Evolutionary conservation across 2,113 vertebrate species (phyloP), one percentile per base, ranked within the genome.

Genomic region (Catharus fuscescens): DNA sequence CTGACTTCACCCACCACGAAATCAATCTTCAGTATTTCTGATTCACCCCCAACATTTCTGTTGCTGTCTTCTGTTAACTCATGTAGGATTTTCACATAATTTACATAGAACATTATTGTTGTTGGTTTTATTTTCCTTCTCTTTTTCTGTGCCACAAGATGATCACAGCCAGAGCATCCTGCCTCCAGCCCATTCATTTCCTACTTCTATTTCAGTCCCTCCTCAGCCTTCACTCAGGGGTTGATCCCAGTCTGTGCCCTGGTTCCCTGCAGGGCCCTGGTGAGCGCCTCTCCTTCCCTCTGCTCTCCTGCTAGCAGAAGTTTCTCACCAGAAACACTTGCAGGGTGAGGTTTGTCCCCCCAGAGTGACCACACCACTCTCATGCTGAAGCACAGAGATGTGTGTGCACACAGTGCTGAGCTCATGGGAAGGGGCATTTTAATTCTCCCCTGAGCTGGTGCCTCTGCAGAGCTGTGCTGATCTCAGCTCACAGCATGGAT

Each of bases 1-100:
- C 12, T 29, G 54, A 21, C 17, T 80, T 67, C 4, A 47, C 18
- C 65, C 52, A 26, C 31, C 32, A 11, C 1, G 0, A 86, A 38
- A 38, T 23, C 50, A 12, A 28, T 20, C 45, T 32, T 9, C 6
- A 34, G 20, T 8, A 31, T 52, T 88, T n/a, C 67, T 70, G 32
- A 66, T 54, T 29, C 21, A 54, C 12, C 7, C 38, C 48, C 6
- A 29, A 10, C 82, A 31, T 32, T n/a, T 25, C 4, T 28, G 14
- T 26, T 54, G 5, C 44, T 57, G 4, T 60, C 9, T 31, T 66
- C 52, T 70, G 13, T 32, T 59, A n/a, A 61, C 25, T n/a, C 13
- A 0, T 4, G 8, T 12, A 9, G 42, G 23, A 40, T 70, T 81
- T 69, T 34, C n/a, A 20, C 38, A 10, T 28, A 0, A 6, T 42